Evolutionary conservation across 1,140 invertebrate genomes (phyloP).

Genomic region (Drosophila seguyi): DNA sequence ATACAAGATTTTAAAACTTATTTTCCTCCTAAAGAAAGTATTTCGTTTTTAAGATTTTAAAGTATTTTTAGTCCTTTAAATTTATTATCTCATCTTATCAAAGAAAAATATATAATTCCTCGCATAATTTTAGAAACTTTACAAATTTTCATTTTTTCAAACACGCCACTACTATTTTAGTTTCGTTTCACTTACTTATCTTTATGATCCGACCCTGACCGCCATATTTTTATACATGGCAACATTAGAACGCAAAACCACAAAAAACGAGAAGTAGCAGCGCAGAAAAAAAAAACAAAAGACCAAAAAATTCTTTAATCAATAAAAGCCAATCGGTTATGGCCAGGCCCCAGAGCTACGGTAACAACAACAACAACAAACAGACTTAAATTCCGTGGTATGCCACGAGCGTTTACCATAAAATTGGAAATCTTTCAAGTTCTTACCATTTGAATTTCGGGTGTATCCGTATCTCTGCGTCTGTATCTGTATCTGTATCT

Average conservation of each 20-base stretch:
- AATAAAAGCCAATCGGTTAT: conserved; percentile 74
- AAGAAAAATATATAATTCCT: too few relatives aligned
- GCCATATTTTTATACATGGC: conserved; percentile 46
- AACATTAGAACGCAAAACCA: conserved; percentile 53
- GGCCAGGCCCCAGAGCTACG: conserved; percentile 30
- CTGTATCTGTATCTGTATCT: conserved; percentile 14
- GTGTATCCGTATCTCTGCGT: conserved; percentile 11
- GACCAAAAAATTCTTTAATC: conserved; percentile 51
- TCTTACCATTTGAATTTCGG: conserved; percentile 32
- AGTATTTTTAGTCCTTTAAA: too few relatives aligned
- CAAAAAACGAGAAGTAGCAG: conserved; percentile 22
- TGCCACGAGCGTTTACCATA: conserved; percentile 80
- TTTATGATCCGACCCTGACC: conserved; percentile 57
- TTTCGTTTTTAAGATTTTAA: too few relatives aligned
- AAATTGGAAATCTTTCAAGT: conserved; percentile 81
- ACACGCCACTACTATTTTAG: not conserved
- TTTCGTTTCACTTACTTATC: conserved; percentile 48
- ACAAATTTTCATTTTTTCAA: conserved; percentile 5
- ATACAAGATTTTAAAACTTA: not conserved
- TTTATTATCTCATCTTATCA: too few relatives aligned
- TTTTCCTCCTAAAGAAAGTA: too few relatives aligned
- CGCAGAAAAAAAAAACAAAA: conserved; percentile 2
- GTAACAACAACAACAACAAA: conserved; percentile 33
- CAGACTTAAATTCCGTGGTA: conserved; percentile 57
- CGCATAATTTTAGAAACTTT: too few relatives aligned